A percentile compares a stretch with the other conserved stretches of the same genome.
These are phyloP conservation scores for Sylvietta virens DNA, from an alignment of 2,113 vertebrate species.

Conservation along the genomic window DNA sequence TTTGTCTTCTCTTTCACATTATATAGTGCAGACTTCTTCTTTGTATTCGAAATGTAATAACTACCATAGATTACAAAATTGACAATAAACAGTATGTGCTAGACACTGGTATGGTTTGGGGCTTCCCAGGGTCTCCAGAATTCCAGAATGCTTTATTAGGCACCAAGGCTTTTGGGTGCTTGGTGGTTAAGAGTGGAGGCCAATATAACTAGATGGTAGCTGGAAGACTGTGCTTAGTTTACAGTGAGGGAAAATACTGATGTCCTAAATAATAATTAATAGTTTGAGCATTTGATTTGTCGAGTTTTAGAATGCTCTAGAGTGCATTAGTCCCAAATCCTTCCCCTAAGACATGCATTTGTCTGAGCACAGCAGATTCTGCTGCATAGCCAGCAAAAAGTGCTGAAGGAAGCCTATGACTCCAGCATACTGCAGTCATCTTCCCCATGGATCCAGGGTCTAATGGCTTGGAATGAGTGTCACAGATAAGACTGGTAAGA, in stretches of 20 bases:
- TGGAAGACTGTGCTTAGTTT: neutral
- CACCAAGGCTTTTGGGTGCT: neutral
- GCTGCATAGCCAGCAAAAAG: neutral
- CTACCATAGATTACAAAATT: neutral
- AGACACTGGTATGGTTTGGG: neutral
- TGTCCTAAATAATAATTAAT: neutral
- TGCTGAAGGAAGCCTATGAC: neutral
- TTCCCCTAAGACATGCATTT: neutral
- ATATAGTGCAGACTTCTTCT: neutral
- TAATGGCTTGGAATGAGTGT: neutral
- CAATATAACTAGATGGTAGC: neutral
- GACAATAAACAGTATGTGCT: neutral
- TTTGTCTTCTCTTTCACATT: constrained; percentile 31
- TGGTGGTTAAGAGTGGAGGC: neutral
- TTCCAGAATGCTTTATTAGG: neutral
- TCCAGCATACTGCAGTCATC: neutral
- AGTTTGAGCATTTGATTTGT: neutral
- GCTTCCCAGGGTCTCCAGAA: neutral
- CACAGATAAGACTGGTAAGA: neutral
- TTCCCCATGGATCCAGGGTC: neutral
- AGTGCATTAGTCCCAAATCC: neutral
- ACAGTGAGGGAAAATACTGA: neutral
- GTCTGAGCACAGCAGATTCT: neutral
- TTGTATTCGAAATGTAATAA: constrained; percentile 11
- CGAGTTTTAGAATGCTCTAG: neutral